Conservation (phyloP, 2,888 invertebrate genomes). For the Andrena haemorrhoa region DNA sequence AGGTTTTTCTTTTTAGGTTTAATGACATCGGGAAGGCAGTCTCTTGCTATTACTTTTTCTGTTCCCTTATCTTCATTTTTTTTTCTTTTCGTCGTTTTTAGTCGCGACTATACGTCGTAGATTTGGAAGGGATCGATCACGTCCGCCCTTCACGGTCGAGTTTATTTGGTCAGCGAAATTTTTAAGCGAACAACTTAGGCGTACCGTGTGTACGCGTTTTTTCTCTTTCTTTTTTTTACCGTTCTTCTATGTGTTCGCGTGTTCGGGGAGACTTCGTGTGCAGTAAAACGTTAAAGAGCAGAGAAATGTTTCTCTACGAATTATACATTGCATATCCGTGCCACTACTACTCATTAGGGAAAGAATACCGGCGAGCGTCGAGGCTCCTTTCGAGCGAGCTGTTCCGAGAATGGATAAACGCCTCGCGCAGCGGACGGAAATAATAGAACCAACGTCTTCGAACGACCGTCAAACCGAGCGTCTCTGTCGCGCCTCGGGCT, state of each 20-base stretch:
- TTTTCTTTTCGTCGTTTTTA: background rate
- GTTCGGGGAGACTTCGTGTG: slow-evolving; percentile 10
- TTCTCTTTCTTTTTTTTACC: background rate
- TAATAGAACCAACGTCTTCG: slow-evolving; percentile 49
- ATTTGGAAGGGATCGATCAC: slow-evolving; percentile 10
- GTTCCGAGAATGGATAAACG: background rate
- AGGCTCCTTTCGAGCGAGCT: slow-evolving; percentile 2
- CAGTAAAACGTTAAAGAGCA: slow-evolving; percentile 45
- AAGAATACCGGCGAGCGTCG: slow-evolving; percentile 51
- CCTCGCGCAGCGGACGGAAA: background rate
- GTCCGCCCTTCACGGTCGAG: background rate
- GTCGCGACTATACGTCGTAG: slow-evolving; percentile 6
- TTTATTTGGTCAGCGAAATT: slow-evolving; percentile 17
- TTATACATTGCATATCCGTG: slow-evolving; percentile 49
- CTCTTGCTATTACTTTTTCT: background rate
- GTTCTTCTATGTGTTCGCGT: background rate
- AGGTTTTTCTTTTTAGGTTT: slow-evolving; percentile 37
- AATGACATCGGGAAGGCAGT: slow-evolving; percentile 17
- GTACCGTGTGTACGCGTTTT: background rate
- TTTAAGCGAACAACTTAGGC: slow-evolving; percentile 6
- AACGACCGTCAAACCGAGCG: slow-evolving; percentile 52
- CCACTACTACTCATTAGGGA: slow-evolving; percentile 33
- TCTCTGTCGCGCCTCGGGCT: slow-evolving; percentile 23
- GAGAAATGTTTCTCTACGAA: slow-evolving; percentile 25
- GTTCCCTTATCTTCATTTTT: background rate